Evolutionary conservation across 2,888 invertebrate species (phyloP), one percentile per base, ranked within the genome.

Genomic region (Tetheella fluctuosa): DNA sequence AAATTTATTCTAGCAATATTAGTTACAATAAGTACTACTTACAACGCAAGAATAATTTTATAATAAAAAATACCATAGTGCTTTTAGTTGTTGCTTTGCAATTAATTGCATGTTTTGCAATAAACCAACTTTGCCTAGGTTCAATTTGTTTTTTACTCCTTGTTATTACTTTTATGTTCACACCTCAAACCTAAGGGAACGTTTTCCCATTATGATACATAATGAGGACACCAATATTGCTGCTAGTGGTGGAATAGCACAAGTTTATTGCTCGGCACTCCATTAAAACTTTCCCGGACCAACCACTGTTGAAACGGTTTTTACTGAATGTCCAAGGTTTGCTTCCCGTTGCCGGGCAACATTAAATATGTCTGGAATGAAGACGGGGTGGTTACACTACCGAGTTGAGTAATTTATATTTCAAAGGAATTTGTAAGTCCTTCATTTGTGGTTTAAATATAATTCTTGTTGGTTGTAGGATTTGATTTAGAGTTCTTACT

Each of bases 251-350:
- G 65, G 59, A 62, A 61, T 65, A 67, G 67, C 63, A 66, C 67
- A 78, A 81, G 75, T 83, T 84, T 82, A 79, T 77, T 76, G 74
- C 76, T 65, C 74, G 65, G 77, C 77, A 81, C 77, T 81, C 84
- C 86, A 86, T 89, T 89, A 87, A 87, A 89, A 89, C 83, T 89
- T 88, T 79, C 52, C 64, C 74, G 61, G 58, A 64, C 64, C 59
- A 57, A 61, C 64, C 67, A 64, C 63, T 57, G 60, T 57, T 52
- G 63, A 68, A 65, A 68, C 61, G 57, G 73, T 71, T 76, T 71
- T 72, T 70, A 65, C 64, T 57, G 59, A 60, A 64, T 59, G 60
- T 59, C 63, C 15, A n/a, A 30, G 58, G 64, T 63, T 64, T 48
- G 20, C 20, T 48, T 20, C 20, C 48, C 48, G 20, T 48, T 20